Conservation (phyloP, 2,113 vertebrate genomes). For the Dasypus novemcinctus region DNA sequence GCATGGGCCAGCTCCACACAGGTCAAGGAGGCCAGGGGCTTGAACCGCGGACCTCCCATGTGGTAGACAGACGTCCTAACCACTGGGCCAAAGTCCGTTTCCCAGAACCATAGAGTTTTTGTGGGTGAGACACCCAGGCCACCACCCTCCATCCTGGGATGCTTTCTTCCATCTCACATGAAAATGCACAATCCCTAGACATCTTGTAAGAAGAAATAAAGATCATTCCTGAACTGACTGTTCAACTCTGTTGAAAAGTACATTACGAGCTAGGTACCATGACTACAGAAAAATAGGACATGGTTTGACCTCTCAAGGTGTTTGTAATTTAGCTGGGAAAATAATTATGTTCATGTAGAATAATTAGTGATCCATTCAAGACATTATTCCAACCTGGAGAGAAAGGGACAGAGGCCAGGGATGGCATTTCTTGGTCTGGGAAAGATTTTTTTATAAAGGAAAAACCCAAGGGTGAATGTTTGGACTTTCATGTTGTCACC, state of each 20-base stretch:
- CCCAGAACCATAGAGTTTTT: not conserved
- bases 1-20: too few species aligned
- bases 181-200: not conserved
- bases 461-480: not conserved
- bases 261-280: not conserved
- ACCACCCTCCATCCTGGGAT: too few species aligned
- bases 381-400: not conserved
- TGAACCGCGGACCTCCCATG: too few species aligned
- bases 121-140: not conserved
- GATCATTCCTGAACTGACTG: too few species aligned
- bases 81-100: too few species aligned
- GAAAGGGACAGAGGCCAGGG: not conserved
- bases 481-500: not conserved
- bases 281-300: not conserved
- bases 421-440: not conserved
- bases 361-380: not conserved
- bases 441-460: not conserved
- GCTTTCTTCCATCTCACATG: not conserved
- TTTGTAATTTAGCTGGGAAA: not conserved
- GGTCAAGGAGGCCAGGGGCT: too few species aligned
- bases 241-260: not conserved
- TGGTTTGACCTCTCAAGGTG: not conserved
- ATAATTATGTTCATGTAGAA: not conserved
- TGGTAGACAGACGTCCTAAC: too few species aligned
- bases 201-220: not conserved